Evolutionary conservation across 1,140 invertebrate genomes (phyloP).

Genomic region (Habropoda laboriosa): DNA sequence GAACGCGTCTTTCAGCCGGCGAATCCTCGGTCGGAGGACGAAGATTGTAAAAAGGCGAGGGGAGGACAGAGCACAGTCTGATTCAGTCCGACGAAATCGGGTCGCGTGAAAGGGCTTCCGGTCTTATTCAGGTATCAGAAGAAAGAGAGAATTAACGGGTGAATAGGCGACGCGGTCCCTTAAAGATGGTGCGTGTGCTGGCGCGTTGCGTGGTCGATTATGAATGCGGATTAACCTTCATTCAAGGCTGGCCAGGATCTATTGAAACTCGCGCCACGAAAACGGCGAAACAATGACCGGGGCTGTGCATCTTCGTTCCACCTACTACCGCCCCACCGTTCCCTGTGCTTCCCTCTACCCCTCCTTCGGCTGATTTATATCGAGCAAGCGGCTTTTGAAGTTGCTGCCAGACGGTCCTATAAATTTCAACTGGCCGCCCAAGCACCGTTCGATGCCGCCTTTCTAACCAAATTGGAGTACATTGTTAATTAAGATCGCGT

Average conservation of each 20-base stretch:
- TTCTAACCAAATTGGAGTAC: slow-evolving; percentile 44
- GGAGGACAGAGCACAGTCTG: slow-evolving; percentile 33
- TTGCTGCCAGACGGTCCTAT: slow-evolving; percentile 31
- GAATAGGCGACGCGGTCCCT: slow-evolving; percentile 60
- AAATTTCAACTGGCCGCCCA: slow-evolving; percentile 29
- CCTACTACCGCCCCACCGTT: slow-evolving; percentile 16
- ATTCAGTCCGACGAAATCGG: slow-evolving; percentile 70
- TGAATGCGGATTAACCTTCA: slow-evolving; percentile 75
- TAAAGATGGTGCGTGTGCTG: slow-evolving; percentile 39
- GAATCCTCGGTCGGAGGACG: not conserved
- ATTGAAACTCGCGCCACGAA: slow-evolving; percentile 48
- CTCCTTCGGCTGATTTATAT: slow-evolving; percentile 54
- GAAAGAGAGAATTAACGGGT: slow-evolving; percentile 76
- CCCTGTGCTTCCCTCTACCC: not conserved
- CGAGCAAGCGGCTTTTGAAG: slow-evolving; percentile 42
- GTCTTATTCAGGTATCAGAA: slow-evolving; percentile 70
- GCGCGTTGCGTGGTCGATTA: slow-evolving; percentile 65
- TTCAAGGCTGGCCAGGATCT: slow-evolving; percentile 55
- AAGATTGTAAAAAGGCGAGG: slow-evolving; percentile 16
- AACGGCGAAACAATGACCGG: slow-evolving; percentile 53
- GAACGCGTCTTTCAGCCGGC: slow-evolving; percentile 2
- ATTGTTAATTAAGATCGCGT: slow-evolving; percentile 50
- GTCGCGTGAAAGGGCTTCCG: slow-evolving; percentile 78
- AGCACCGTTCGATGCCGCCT: slow-evolving; percentile 37
- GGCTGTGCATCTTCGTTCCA: slow-evolving; percentile 47